phyloP scores from a whole-genome alignment of 2,797 vertebrate genomes.

The Clarias platycephalus region DNA sequence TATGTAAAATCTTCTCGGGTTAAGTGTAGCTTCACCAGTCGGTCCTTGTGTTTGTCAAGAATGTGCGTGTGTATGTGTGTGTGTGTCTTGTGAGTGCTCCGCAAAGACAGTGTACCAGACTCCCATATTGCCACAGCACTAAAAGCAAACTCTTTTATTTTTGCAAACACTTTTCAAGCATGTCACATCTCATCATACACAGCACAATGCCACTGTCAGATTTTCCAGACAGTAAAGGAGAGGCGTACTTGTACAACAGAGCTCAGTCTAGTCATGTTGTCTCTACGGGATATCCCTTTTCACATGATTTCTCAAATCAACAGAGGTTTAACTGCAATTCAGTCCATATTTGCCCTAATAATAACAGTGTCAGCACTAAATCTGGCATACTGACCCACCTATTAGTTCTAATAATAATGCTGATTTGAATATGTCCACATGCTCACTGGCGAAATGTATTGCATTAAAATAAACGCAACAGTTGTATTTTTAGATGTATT shows the following conservation, averaged over 20 bases:
- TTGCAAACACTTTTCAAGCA: slow-evolving; percentile 58
- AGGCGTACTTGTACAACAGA: neutral
- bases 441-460: neutral
- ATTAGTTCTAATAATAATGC: neutral
- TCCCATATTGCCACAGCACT: slow-evolving; percentile 48
- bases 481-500: neutral
- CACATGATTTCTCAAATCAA: neutral
- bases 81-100: slow-evolving; percentile 24
- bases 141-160: slow-evolving; percentile 57
- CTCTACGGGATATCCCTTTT: neutral
- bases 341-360: neutral
- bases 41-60: slow-evolving; percentile 15
- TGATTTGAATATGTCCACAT: neutral
- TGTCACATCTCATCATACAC: slow-evolving; percentile 57
- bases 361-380: neutral
- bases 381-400: neutral
- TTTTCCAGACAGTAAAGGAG: slow-evolving; percentile 11
- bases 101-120: slow-evolving; percentile 42
- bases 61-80: slow-evolving; percentile 19
- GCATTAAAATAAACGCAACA: neutral
- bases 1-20: slow-evolving; percentile 27
- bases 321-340: neutral
- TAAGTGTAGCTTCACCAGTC: slow-evolving; percentile 37
- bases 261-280: neutral
- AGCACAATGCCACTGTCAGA: slow-evolving; percentile 43